Percentiles rank a stretch among this genome's conserved stretches.
Conservation (phyloP, 2,113 vertebrate species). For the Otocyon megalotis region DNA sequence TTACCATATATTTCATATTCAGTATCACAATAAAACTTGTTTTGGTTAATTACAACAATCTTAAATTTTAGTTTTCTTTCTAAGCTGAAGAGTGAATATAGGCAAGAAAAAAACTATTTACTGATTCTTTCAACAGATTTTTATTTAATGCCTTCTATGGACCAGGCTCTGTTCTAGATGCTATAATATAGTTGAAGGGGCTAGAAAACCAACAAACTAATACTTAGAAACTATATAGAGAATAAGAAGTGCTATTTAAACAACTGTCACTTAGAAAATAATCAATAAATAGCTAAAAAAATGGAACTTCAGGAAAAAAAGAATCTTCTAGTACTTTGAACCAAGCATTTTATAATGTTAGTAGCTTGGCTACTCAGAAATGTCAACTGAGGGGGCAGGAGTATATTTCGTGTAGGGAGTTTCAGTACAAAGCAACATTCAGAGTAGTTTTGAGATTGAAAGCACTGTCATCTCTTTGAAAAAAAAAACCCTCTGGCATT, state of each 20-base stretch:
- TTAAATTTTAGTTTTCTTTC: neutral
- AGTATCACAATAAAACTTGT: neutral
- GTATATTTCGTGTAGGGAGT: neutral
- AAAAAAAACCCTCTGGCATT: neutral
- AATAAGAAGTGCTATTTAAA: neutral
- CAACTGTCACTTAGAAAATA: slow-evolving; percentile 20
- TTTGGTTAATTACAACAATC: neutral
- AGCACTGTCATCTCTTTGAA: neutral
- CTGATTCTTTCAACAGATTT: neutral
- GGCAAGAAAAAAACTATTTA: neutral
- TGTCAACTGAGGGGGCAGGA: neutral
- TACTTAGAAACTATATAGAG: neutral
- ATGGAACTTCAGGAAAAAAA: neutral
- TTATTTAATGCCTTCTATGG: neutral
- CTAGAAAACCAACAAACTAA: neutral
- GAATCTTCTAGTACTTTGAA: neutral
- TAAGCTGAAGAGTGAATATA: neutral
- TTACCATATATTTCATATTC: neutral
- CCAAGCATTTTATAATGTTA: neutral
- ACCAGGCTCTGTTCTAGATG: neutral
- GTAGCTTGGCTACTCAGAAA: neutral
- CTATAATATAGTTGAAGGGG: neutral
- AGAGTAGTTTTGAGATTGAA: neutral
- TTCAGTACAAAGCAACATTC: neutral
- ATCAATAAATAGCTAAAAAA: neutral